Base-by-base conservation (phyloP, 2,797 vertebrate genomes). In the Florisuga fusca region DNA sequence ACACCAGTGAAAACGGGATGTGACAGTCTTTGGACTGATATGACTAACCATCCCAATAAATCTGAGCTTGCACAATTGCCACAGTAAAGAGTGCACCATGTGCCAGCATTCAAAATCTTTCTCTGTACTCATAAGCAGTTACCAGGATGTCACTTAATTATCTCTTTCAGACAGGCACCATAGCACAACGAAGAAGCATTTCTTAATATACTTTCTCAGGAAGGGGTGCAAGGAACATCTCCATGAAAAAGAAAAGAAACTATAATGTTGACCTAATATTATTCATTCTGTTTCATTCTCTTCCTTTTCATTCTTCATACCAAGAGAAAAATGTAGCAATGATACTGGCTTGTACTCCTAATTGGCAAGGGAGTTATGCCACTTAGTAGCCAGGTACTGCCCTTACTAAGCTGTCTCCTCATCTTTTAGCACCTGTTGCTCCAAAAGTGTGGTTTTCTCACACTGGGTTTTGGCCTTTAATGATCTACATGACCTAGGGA, bases 1-100 rank as follows among this genome's bases (percentile, higher is more conserved):
- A 94, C 95, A 94, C 67, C 36, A 36, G 74, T 96, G 91, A 93
- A 94, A 97, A 96, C 87, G 61, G 93, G 75, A 95, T 96, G 80
- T 96, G 96, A 95, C 94, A 94, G 87, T 96, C 95, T 96, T 95
- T 84, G 95, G 87, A 89, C 87, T 80, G 94, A 94, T 89, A 86
- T 31, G n/a, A 94, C 29, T 59, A 93, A 93, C 90, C 22, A 1
- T 93, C 87, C 95, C 95, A 94, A 94, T 94, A 96, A 97, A 94
- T 95, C 93, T 95, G 94, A 87, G 85, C 91, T 94, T 93, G 91
- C 90, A 94, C 95, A 90, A 89, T 94, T 93, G 93, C 95, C 31
- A 31, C 27, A 84, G 80, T 43, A 86, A 96, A 93, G 87, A 77
- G 83, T 93, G 48, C 1, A 9, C 87, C 91, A 74, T 83, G 83